phyloP scores from a whole-genome alignment of 2,888 invertebrate genomes.

The Drosophila recens region DNA sequence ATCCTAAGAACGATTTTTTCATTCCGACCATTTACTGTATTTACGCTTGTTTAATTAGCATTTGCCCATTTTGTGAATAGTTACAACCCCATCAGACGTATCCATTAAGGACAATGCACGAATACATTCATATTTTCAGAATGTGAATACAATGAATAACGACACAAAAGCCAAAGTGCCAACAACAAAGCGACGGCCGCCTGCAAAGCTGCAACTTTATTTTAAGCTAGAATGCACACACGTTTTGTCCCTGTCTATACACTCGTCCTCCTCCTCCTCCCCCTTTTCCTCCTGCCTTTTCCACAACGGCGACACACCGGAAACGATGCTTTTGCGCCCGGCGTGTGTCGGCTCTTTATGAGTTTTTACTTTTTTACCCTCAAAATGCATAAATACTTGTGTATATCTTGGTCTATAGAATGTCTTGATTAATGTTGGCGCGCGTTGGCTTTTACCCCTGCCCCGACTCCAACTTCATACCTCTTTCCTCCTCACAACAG shows the following conservation, averaged over 20 bases:
- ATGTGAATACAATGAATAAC: slow-evolving; percentile 79
- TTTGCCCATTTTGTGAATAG: slow-evolving; percentile 56
- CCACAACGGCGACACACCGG: slow-evolving; percentile 71
- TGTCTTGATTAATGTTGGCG: slow-evolving; percentile 80
- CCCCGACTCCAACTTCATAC: background rate
- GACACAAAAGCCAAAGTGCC: slow-evolving; percentile 75
- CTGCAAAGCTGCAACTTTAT: slow-evolving; percentile 75
- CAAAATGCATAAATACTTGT: slow-evolving; percentile 72
- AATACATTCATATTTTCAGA: slow-evolving; percentile 51
- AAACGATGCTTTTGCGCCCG: slow-evolving; percentile 77
- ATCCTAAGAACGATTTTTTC: background rate
- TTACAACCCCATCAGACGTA: slow-evolving; percentile 45
- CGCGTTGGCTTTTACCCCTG: slow-evolving; percentile 74
- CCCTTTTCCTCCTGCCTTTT: background rate
- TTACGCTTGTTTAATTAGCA: slow-evolving; percentile 64
- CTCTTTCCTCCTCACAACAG: background rate
- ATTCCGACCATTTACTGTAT: background rate
- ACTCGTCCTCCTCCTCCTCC: too few relatives aligned
- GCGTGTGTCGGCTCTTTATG: slow-evolving; percentile 70
- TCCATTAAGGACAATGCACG: slow-evolving; percentile 66
- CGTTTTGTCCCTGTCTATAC: slow-evolving; percentile 45
- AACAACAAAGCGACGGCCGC: slow-evolving; percentile 47
- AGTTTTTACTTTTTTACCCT: slow-evolving; percentile 71
- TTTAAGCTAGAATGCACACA: slow-evolving; percentile 81
- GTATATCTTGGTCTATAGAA: slow-evolving; percentile 50